Conservation (phyloP, 2,888 invertebrate genomes). For the Brachylomia viminalis region DNA sequence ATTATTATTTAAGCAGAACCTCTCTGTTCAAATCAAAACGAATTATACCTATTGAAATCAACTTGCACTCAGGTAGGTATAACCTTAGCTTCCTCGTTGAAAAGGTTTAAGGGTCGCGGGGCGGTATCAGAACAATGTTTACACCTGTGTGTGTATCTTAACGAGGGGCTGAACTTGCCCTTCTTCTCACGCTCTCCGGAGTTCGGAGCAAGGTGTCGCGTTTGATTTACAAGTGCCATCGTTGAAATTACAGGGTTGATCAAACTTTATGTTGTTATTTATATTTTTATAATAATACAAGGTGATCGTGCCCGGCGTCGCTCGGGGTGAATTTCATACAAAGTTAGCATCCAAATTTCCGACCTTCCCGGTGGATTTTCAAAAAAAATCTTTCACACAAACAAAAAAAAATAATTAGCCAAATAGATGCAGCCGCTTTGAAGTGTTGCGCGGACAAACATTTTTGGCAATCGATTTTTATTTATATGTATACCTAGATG, state of each 20-base stretch:
- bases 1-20: too few relatives aligned
- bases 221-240: slow-evolving; percentile 67
- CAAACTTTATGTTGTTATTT: slow-evolving; percentile 10
- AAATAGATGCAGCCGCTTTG: too few relatives aligned
- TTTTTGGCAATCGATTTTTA: too few relatives aligned
- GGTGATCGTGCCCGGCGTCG: too few relatives aligned
- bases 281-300: background rate
- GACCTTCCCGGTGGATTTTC: too few relatives aligned
- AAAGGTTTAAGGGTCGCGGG: slow-evolving; percentile 69
- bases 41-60: slow-evolving; percentile 40
- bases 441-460: too few relatives aligned
- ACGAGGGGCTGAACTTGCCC: slow-evolving; percentile 76
- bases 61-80: slow-evolving; percentile 49
- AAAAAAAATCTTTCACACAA: too few relatives aligned
- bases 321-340: too few relatives aligned
- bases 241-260: slow-evolving; percentile 28
- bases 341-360: too few relatives aligned
- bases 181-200: slow-evolving; percentile 78
- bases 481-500: too few relatives aligned
- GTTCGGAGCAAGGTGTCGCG: slow-evolving; percentile 50
- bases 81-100: slow-evolving; percentile 47
- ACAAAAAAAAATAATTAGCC: too few relatives aligned
- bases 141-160: slow-evolving; percentile 77
- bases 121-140: slow-evolving; percentile 73
- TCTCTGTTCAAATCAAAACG: slow-evolving; percentile 17